Percentiles rank a stretch among this genome's conserved stretches.
phyloP scores from a whole-genome alignment of 2,888 invertebrate genomes.

The Pyrrhosoma nymphula region DNA sequence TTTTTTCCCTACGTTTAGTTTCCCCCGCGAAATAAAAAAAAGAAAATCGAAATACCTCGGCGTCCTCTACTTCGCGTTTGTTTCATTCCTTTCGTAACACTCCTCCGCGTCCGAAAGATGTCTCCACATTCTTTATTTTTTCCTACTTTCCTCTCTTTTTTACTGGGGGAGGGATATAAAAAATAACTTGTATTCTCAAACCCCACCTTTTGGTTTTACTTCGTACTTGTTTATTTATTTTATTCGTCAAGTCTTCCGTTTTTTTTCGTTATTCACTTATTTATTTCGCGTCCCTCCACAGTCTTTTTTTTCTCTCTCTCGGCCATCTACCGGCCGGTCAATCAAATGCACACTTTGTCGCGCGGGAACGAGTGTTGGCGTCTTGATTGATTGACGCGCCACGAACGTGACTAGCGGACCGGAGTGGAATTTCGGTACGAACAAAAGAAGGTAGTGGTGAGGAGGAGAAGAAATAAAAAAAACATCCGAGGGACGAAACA shows the following conservation, averaged over 20 bases:
- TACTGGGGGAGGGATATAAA: no score
- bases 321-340: neutral
- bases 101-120: no score
- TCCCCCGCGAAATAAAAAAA: neutral
- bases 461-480: no score
- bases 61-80: neutral
- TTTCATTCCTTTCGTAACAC: neutral
- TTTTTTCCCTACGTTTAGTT: no score
- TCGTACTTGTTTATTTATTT: no score
- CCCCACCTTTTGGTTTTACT: no score
- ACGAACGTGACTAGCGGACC: neutral
- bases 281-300: neutral
- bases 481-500: neutral
- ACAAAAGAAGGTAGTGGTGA: no score
- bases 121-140: no score
- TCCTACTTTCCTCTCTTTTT: no score
- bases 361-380: neutral
- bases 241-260: no score
- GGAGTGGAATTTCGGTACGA: neutral
- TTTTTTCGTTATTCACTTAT: neutral
- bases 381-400: neutral
- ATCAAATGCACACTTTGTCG: conserved; percentile 8
- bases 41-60: neutral
- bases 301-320: neutral
- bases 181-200: no score